A percentile compares a stretch with the other conserved stretches of the same genome.
These are phyloP conservation scores for Zoanthus solanderi DNA, from an alignment of 92 coral and sea anemone species.

Conservation along the genomic window DNA sequence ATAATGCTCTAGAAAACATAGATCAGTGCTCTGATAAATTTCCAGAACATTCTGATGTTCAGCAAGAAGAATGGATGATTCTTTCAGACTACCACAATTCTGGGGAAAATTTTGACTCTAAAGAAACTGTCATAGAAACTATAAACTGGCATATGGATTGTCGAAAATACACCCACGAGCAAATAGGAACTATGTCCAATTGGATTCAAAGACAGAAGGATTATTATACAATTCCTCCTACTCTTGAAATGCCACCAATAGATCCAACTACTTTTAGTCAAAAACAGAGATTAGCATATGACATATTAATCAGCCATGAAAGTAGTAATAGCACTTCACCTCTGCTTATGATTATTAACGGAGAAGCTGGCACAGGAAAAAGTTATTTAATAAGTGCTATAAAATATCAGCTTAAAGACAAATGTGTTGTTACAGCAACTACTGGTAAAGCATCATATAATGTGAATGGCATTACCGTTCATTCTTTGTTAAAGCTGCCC, in stretches of 20 bases:
- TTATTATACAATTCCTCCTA: background rate
- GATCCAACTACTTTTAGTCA: slow-evolving; percentile 17
- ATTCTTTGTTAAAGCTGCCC: no score
- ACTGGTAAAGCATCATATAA: no score
- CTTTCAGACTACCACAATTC: slow-evolving; percentile 58
- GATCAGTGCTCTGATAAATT: slow-evolving; percentile 23
- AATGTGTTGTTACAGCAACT: no score
- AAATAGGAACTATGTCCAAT: slow-evolving; percentile 64
- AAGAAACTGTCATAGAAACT: background rate
- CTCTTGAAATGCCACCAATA: background rate
- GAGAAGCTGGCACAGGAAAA: slow-evolving; percentile 34
- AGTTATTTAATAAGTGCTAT: background rate
- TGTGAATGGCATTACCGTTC: no score
- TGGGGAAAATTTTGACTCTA: background rate
- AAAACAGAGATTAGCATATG: slow-evolving; percentile 43
- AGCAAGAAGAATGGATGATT: slow-evolving; percentile 57
- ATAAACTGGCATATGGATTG: slow-evolving; percentile 52
- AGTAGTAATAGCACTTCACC: background rate
- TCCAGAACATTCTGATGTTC: slow-evolving; percentile 26
- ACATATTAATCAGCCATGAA: slow-evolving; percentile 45
- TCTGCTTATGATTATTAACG: slow-evolving; percentile 43
- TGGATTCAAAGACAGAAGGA: slow-evolving; percentile 54
- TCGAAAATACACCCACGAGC: slow-evolving; percentile 48
- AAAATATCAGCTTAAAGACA: slow-evolving; percentile 5
- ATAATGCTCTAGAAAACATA: slow-evolving; percentile 12